Percentiles rank a stretch among this genome's conserved stretches.
Evolutionary conservation across 37 sponge, comb jelly and placozoan genomes (phyloP).

Genomic region (Halisarca cf. caerulea): DNA sequence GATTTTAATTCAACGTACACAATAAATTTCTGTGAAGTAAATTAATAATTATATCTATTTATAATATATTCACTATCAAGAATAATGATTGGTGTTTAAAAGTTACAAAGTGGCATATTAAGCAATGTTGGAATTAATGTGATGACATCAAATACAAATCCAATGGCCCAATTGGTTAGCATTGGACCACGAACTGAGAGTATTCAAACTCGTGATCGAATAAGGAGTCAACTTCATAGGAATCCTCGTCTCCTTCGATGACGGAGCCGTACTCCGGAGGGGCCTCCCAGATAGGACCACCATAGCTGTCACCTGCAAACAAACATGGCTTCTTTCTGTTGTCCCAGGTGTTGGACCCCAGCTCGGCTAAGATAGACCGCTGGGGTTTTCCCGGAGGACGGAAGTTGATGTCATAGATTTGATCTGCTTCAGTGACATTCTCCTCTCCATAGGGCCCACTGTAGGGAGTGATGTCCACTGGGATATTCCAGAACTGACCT

Average conservation of each 20-base stretch:
- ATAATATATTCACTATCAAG: too few relatives aligned
- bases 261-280: conserved; percentile 40
- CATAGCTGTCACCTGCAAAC: conserved; percentile 66
- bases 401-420: conserved; percentile 51
- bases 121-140: too few relatives aligned
- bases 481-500: conserved; percentile 86
- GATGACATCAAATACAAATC: too few relatives aligned
- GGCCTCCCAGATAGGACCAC: conserved; percentile 40
- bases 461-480: conserved; percentile 28
- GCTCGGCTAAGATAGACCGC: conserved; percentile 55
- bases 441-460: background rate
- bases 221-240: conserved; percentile 35
- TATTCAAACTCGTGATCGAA: conserved; percentile 36
- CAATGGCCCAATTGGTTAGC: background rate
- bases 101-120: too few relatives aligned
- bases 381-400: background rate
- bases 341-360: conserved; percentile 55
- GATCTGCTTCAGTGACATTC: background rate
- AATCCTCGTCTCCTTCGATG: conserved; percentile 49
- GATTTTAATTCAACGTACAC: too few relatives aligned
- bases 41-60: too few relatives aligned
- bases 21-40: too few relatives aligned
- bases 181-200: background rate
- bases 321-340: conserved; percentile 45
- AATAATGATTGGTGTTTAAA: too few relatives aligned